Evolutionary conservation across 2,797 vertebrate genomes (phyloP).

Genomic region (Hemitrygon akajei): DNA sequence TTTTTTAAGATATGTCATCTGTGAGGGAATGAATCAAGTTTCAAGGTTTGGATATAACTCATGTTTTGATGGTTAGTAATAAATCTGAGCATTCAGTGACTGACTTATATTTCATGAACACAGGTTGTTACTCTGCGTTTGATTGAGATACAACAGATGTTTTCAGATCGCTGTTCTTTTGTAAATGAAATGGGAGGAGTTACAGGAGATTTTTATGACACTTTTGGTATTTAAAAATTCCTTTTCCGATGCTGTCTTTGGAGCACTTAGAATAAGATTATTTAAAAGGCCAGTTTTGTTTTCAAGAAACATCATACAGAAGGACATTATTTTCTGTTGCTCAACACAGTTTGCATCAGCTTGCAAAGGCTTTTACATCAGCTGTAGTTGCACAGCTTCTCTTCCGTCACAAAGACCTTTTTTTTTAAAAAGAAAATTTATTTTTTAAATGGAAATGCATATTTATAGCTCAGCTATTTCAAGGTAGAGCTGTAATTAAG

Average conservation of each 20-base stretch:
- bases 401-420: too few species aligned
- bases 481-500: not conserved
- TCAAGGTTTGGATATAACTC: not conserved
- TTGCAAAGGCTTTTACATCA: not conserved
- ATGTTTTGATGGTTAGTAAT: not conserved
- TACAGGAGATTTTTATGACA: not conserved
- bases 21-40: not conserved
- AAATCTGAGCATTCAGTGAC: not conserved
- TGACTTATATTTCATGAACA: not conserved
- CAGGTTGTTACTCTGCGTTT: not conserved
- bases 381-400: not conserved
- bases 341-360: constrained; percentile 22
- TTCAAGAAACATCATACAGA: not conserved
- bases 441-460: not conserved
- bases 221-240: not conserved
- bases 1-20: not conserved
- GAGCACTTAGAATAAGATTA: not conserved
- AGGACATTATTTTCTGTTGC: not conserved
- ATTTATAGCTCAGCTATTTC: not conserved
- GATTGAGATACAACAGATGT: not conserved
- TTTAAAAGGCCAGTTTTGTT: not conserved
- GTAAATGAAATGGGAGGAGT: not conserved
- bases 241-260: not conserved
- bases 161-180: not conserved
- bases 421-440: too few species aligned